phyloP scores from a whole-genome alignment of 2,888 invertebrate species.

The Noctua fimbriata region DNA sequence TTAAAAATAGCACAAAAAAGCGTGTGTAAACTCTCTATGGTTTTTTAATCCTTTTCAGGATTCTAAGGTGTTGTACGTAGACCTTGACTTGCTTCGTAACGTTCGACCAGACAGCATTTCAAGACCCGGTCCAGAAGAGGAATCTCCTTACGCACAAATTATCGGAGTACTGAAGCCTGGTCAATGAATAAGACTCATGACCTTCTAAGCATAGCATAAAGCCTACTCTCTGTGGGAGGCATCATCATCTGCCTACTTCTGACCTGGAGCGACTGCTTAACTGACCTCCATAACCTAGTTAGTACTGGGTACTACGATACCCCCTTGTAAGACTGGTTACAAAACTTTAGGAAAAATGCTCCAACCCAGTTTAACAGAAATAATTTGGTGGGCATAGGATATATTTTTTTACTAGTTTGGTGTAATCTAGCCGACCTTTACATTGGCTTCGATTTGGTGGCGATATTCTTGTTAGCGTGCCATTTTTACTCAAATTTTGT shows the following conservation, averaged over 20 bases:
- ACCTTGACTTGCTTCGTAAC: slow-evolving; percentile 15
- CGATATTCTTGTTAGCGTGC: too few species aligned
- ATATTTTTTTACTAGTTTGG: too few species aligned
- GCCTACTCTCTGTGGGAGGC: neutral
- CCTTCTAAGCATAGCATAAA: neutral
- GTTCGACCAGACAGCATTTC: neutral
- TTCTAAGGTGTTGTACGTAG: slow-evolving; percentile 31
- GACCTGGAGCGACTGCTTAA: too few species aligned
- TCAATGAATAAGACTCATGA: neutral
- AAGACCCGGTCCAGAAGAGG: neutral
- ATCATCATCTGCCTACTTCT: neutral
- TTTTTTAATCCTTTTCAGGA: slow-evolving; percentile 21
- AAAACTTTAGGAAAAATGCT: too few species aligned
- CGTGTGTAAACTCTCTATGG: neutral
- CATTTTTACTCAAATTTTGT: too few species aligned
- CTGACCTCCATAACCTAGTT: too few species aligned
- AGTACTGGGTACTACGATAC: too few species aligned
- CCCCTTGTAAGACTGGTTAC: too few species aligned
- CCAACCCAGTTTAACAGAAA: too few species aligned
- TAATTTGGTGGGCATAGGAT: too few species aligned
- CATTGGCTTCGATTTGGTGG: too few species aligned
- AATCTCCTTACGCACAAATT: slow-evolving; percentile 50
- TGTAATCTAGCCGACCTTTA: too few species aligned
- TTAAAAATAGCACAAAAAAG: neutral
- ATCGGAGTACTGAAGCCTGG: slow-evolving; percentile 33